Conservation (phyloP, 2,888 invertebrate species). For the Diplolepis rosae region DNA sequence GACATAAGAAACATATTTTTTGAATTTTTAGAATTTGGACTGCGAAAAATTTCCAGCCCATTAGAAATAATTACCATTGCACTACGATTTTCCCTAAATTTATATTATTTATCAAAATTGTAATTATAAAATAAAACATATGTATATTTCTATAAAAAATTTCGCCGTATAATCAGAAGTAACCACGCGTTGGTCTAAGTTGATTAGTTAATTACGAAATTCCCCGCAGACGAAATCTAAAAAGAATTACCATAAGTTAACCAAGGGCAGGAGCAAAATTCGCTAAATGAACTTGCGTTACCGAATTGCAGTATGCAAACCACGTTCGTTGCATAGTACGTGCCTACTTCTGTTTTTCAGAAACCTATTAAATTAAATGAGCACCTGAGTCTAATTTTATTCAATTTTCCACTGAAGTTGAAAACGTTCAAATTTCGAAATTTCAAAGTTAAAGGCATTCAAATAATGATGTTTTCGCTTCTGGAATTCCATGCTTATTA, state of each 20-base stretch:
- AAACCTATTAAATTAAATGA: background rate
- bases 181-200: conserved; percentile 45
- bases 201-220: conserved; percentile 55
- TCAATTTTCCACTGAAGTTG: background rate
- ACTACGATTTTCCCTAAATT: too few relatives aligned
- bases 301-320: conserved; percentile 49
- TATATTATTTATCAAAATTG: too few relatives aligned
- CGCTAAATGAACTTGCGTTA: conserved; percentile 41
- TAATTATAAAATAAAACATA: too few relatives aligned
- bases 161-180: background rate
- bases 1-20: too few relatives aligned
- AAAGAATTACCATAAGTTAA: conserved; percentile 51
- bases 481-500: too few relatives aligned
- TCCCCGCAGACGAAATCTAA: conserved; percentile 38
- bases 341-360: conserved; percentile 18
- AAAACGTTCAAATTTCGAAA: background rate
- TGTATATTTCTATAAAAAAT: too few relatives aligned
- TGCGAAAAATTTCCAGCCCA: too few relatives aligned
- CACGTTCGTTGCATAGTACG: conserved; percentile 29
- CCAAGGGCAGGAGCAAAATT: conserved; percentile 36
- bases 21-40: too few relatives aligned
- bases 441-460: background rate
- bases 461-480: background rate
- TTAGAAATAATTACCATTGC: too few relatives aligned
- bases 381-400: background rate